Percentiles rank a stretch among this genome's conserved stretches.
These are phyloP conservation scores for Paramisgurnus dabryanus DNA, from an alignment of 2,113 vertebrate genomes.

Conservation along the genomic window DNA sequence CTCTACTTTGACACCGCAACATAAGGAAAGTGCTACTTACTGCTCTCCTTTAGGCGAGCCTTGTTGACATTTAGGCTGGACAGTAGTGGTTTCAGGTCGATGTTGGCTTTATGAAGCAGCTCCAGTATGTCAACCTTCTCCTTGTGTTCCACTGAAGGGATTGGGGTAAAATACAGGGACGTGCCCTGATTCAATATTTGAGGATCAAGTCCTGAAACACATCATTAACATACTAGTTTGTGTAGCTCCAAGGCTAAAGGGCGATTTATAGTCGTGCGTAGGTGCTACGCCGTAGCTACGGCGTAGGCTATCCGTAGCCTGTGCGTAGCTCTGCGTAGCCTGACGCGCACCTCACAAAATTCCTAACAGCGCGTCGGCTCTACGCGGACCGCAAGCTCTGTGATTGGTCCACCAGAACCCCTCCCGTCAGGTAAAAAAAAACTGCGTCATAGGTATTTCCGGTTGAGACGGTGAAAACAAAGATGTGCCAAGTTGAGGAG, in stretches of 20 bases:
- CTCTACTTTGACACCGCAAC: background rate
- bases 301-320: too few species aligned
- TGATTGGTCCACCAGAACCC: too few species aligned
- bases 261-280: too few species aligned
- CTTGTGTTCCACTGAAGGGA: slow-evolving; percentile 84
- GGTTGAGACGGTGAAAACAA: too few species aligned
- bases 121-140: slow-evolving; percentile 98
- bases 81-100: slow-evolving; percentile 95
- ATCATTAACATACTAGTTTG: background rate
- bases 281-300: too few species aligned
- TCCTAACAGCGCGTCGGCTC: too few species aligned
- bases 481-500: too few species aligned
- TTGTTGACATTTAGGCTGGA: slow-evolving; percentile 96
- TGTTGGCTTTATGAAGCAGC: slow-evolving; percentile 96
- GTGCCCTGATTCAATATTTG: slow-evolving; percentile 83
- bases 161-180: slow-evolving; percentile 92
- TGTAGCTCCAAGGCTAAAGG: background rate
- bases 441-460: too few species aligned
- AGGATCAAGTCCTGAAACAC: slow-evolving; percentile 81
- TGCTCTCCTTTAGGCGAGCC: slow-evolving; percentile 92
- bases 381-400: too few species aligned
- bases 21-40: slow-evolving; percentile 78
- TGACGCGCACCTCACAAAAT: too few species aligned
- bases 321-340: too few species aligned
- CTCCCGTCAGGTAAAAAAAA: too few species aligned